phyloP scores from a whole-genome alignment of 2,888 invertebrate genomes.

The Chalcosyrphus nemorum region DNA sequence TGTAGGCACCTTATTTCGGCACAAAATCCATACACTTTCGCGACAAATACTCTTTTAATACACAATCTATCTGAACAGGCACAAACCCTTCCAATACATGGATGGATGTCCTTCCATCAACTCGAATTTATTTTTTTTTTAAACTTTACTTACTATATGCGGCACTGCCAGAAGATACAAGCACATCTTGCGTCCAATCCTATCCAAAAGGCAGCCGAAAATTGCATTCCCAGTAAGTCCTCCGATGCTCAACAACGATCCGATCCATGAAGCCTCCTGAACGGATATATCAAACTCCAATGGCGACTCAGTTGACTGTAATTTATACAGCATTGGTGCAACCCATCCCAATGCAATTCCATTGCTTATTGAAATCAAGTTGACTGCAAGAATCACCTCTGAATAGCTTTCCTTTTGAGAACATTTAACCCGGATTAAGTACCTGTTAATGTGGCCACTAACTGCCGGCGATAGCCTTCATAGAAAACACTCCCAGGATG shows the following conservation, averaged over 20 bases:
- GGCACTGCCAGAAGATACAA: constrained; percentile 79
- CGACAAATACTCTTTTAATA: no score
- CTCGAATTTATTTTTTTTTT: no score
- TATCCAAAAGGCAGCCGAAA: constrained; percentile 77
- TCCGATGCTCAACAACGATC: constrained; percentile 78
- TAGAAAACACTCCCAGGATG: constrained; percentile 42
- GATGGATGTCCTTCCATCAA: no score
- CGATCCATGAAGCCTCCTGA: constrained; percentile 80
- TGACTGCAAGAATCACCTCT: constrained; percentile 75
- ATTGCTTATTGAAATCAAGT: constrained; percentile 80
- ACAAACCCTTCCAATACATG: no score
- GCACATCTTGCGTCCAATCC: constrained; percentile 78
- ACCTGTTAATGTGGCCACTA: constrained; percentile 43
- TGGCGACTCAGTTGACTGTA: constrained; percentile 76
- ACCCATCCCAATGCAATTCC: constrained; percentile 80
- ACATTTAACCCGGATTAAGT: no score
- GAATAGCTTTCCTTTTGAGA: no score
- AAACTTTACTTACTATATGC: constrained; percentile 76
- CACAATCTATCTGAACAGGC: no score
- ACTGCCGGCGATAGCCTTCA: constrained; percentile 34
- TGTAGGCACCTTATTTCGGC: no score
- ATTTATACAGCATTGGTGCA: constrained; percentile 78
- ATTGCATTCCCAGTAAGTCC: constrained; percentile 78
- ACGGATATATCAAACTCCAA: constrained; percentile 76
- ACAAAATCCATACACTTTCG: no score